These are phyloP conservation scores for Myrmecophaga tridactyla DNA, from an alignment of 2,113 vertebrate species.

Conservation along the genomic window DNA sequence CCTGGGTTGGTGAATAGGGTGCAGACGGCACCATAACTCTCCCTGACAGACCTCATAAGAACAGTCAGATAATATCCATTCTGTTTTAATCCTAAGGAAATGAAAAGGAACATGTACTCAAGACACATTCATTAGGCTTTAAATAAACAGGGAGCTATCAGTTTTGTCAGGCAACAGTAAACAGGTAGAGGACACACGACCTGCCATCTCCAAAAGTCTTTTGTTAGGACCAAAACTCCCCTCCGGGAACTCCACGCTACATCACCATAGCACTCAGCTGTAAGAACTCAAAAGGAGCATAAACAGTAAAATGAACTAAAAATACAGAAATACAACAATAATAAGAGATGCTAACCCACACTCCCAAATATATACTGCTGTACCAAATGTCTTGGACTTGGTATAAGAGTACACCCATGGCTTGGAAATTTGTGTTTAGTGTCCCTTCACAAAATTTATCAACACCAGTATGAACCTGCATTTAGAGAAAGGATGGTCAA, in stretches of 20 bases:
- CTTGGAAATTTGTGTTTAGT: background rate
- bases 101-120: constrained; percentile 5
- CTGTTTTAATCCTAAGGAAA: background rate
- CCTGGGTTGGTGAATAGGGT: background rate
- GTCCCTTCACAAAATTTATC: background rate
- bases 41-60: background rate
- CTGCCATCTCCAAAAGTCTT: background rate
- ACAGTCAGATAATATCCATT: background rate
- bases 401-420: background rate
- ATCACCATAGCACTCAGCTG: background rate
- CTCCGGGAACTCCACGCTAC: background rate
- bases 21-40: background rate
- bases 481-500: background rate
- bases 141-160: constrained; percentile 49
- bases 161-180: constrained; percentile 31
- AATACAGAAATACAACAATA: background rate
- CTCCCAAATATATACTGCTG: background rate
- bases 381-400: background rate
- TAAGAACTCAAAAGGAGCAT: background rate
- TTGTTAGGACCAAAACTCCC: background rate
- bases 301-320: background rate
- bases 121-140: constrained; percentile 52
- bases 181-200: background rate
- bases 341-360: background rate
- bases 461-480: background rate